A percentile compares a stretch with the other conserved stretches of the same genome.
Conservation (phyloP, 2,888 invertebrate species). For the Cephus nigrinus region DNA sequence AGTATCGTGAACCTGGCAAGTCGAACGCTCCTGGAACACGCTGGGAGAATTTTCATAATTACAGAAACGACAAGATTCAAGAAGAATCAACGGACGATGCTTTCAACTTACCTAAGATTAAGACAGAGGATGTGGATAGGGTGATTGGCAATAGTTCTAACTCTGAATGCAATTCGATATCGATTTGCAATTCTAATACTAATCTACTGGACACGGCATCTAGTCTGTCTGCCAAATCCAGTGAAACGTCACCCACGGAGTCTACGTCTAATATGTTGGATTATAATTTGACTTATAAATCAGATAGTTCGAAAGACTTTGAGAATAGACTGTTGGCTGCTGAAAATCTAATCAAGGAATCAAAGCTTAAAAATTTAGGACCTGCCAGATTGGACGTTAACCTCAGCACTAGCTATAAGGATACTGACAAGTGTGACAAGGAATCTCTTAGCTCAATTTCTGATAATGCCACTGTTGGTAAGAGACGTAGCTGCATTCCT, state of each 20-base stretch:
- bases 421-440: conserved; percentile 56
- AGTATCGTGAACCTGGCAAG: conserved; percentile 46
- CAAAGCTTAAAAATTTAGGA: conserved; percentile 53
- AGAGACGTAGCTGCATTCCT: conserved; percentile 56
- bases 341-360: conserved; percentile 60
- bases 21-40: conserved; percentile 27
- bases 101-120: conserved; percentile 17
- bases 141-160: conserved; percentile 11
- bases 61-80: conserved; percentile 55
- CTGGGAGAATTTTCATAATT: conserved; percentile 42
- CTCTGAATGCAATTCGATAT: conserved; percentile 22
- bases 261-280: conserved; percentile 50
- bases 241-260: conserved; percentile 54
- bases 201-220: conserved; percentile 41
- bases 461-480: conserved; percentile 40
- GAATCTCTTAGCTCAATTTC: conserved; percentile 46
- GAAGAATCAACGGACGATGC: conserved; percentile 53
- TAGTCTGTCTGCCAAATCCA: conserved; percentile 46
- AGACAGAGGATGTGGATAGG: conserved; percentile 16
- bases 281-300: conserved; percentile 33
- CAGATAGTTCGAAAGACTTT: conserved; percentile 47
- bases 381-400: conserved; percentile 45
- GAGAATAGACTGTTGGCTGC: conserved; percentile 57
- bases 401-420: conserved; percentile 48
- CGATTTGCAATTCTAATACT: conserved; percentile 35